Conservation (phyloP, 1,140 invertebrate genomes). For the Eubasilissa regina region DNA sequence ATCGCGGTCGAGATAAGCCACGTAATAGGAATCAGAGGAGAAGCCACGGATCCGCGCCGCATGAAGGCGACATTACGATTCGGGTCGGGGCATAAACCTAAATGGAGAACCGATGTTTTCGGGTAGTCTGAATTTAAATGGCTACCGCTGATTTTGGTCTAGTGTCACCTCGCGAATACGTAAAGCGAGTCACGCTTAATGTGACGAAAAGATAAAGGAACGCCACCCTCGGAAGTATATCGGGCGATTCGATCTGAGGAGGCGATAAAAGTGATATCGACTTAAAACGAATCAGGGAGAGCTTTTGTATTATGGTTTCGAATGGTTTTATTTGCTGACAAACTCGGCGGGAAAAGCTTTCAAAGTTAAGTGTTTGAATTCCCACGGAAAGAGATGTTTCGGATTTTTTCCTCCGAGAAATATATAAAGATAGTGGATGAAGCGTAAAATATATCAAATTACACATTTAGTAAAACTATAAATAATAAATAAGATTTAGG, state of each 20-base stretch:
- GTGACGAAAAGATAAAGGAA: conserved; percentile 51
- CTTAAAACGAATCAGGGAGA: conserved; percentile 41
- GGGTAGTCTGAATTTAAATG: conserved; percentile 50
- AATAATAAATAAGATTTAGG: no score
- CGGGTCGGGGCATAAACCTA: conserved; percentile 45
- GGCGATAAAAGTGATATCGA: conserved; percentile 52
- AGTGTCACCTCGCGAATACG: conserved; percentile 34
- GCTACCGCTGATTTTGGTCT: conserved; percentile 39
- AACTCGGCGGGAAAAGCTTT: conserved; percentile 28
- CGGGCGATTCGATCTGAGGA: conserved; percentile 21
- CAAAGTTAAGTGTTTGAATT: conserved; percentile 7
- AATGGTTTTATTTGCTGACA: conserved; percentile 38
- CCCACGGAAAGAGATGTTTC: neutral
- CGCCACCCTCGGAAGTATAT: conserved; percentile 34
- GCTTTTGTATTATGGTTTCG: conserved; percentile 38
- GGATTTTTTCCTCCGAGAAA: neutral
- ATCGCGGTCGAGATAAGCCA: conserved; percentile 56
- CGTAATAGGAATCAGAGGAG: conserved; percentile 57
- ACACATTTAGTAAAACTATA: no score
- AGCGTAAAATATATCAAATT: no score
- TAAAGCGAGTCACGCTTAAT: conserved; percentile 38
- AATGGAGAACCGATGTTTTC: conserved; percentile 58
- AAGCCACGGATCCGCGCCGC: conserved; percentile 32
- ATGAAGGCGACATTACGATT: conserved; percentile 42
- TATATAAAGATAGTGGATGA: no score